Evolutionary conservation across 2,888 invertebrate species (phyloP).

Genomic region (Elysia crispata): DNA sequence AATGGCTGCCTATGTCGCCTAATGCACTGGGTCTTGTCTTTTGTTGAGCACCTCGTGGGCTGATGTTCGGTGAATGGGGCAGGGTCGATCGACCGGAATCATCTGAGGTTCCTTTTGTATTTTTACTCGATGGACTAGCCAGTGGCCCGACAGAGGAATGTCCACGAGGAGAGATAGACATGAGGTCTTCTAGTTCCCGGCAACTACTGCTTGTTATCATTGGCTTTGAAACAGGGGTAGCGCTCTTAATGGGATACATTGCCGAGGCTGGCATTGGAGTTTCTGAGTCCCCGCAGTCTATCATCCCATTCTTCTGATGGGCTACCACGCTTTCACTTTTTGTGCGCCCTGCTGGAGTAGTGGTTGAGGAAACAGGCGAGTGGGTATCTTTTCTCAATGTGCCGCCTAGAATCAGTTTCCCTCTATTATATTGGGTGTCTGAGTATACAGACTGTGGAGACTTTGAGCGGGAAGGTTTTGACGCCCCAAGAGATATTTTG

Average conservation of each 20-base stretch:
- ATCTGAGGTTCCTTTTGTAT: conserved; percentile 32
- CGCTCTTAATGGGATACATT: not conserved
- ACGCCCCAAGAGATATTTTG: too few relatives aligned
- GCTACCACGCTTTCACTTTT: not conserved
- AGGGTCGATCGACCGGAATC: conserved; percentile 46
- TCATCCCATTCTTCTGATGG: not conserved
- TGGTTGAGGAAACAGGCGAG: not conserved
- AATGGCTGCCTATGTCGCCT: not conserved
- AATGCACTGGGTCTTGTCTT: not conserved
- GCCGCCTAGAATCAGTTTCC: too few relatives aligned
- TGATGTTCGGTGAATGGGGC: conserved; percentile 41
- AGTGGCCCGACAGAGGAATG: too few relatives aligned
- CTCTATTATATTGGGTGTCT: too few relatives aligned
- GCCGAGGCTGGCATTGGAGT: not conserved
- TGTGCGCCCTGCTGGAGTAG: not conserved
- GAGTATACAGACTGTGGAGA: too few relatives aligned
- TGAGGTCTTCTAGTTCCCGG: too few relatives aligned
- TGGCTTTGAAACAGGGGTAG: conserved; percentile 23
- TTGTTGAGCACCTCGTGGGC: conserved; percentile 23
- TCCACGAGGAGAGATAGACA: too few relatives aligned
- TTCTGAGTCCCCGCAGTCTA: not conserved
- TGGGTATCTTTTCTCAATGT: too few relatives aligned
- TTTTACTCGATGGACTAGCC: too few relatives aligned
- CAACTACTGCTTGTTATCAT: not conserved
- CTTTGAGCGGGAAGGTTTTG: too few relatives aligned